Percentiles rank a stretch among this genome's conserved stretches.
Conservation (phyloP, 2,113 vertebrate genomes). For the Ictidomys tridecemlineatus region DNA sequence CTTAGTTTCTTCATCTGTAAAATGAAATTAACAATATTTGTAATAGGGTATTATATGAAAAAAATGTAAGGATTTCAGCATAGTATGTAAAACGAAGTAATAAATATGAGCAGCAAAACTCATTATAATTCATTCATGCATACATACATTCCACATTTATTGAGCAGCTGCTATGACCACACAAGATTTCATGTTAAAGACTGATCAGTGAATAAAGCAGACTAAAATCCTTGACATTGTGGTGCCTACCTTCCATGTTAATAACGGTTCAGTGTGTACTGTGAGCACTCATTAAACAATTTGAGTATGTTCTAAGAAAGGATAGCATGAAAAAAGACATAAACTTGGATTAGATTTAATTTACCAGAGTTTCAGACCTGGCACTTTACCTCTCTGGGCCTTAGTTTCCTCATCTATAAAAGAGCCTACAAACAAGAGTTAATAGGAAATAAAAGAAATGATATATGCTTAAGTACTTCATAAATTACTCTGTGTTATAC, state of each 20-base stretch:
- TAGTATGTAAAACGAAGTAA: not conserved
- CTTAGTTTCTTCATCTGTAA: not conserved
- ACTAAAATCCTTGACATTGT: not conserved
- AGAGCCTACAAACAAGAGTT: not conserved
- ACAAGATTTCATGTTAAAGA: not conserved
- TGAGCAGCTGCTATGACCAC: not conserved
- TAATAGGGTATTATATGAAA: not conserved
- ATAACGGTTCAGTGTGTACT: too few relatives aligned
- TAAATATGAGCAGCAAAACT: not conserved
- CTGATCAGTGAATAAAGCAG: not conserved
- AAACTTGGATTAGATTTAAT: not conserved
- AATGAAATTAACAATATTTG: not conserved
- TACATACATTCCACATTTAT: not conserved
- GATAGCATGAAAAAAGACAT: not conserved
- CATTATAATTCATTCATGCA: not conserved
- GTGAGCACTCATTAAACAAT: not conserved
- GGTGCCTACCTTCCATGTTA: not conserved
- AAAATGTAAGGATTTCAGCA: not conserved
- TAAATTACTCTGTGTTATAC: not conserved
- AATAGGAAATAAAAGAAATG: not conserved
- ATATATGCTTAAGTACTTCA: not conserved
- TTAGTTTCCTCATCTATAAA: not conserved
- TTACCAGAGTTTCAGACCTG: not conserved
- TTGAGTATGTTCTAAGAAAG: not conserved
- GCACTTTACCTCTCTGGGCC: not conserved